These are phyloP conservation scores for Nipponacmea schrenckii DNA, from an alignment of 2,888 invertebrate genomes.

Conservation along the genomic window DNA sequence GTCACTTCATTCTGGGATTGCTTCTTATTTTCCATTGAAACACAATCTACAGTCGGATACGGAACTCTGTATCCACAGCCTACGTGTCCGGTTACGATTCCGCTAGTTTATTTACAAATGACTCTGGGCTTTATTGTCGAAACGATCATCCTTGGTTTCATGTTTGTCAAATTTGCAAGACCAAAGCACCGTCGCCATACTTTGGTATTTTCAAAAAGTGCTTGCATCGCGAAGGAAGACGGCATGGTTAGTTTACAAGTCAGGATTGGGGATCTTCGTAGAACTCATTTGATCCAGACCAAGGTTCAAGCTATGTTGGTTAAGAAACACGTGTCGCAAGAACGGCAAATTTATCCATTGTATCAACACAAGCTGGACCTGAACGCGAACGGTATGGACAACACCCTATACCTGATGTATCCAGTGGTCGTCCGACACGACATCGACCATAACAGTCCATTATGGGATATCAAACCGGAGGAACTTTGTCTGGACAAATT, in stretches of 20 bases:
- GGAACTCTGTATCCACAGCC: conserved; percentile 87
- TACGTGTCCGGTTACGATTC: conserved; percentile 89
- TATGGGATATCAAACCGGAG: conserved; percentile 88
- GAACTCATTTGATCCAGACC: conserved; percentile 75
- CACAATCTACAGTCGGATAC: conserved; percentile 95
- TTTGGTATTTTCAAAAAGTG: conserved; percentile 84
- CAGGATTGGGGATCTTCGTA: conserved; percentile 68
- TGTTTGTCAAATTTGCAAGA: conserved; percentile 92
- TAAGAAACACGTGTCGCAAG: conserved; percentile 87
- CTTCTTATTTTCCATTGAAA: conserved; percentile 95
- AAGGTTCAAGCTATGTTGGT: conserved; percentile 93
- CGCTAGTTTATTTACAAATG: conserved; percentile 89
- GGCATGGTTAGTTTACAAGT: conserved; percentile 63
- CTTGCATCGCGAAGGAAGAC: conserved; percentile 79
- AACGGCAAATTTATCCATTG: conserved; percentile 92
- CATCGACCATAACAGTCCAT: conserved; percentile 88
- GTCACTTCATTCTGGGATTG: conserved; percentile 89
- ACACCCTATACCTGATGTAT: conserved; percentile 96
- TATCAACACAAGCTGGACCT: conserved; percentile 92
- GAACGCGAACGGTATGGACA: conserved; percentile 90
- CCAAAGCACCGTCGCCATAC: conserved; percentile 96
- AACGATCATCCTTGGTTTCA: conserved; percentile 80
- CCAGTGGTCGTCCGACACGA: conserved; percentile 95
- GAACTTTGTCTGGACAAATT: conserved; percentile 90
- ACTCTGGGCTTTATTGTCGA: conserved; percentile 84